A percentile compares a stretch with the other conserved stretches of the same genome.
Conservation (phyloP, 2,888 invertebrate species). For the Rotaria socialis region DNA sequence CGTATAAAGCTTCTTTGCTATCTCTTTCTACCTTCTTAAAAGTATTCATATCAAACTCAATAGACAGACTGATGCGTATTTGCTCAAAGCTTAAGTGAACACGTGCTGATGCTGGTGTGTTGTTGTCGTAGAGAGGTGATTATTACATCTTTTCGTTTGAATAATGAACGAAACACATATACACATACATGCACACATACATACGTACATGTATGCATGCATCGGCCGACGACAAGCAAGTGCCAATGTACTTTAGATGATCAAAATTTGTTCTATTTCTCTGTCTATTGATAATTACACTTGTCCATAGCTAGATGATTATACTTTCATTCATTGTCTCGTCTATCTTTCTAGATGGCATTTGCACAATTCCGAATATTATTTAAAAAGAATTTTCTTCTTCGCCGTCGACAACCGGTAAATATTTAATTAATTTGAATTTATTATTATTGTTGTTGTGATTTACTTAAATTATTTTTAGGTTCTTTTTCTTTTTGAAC, state of each 20-base stretch:
- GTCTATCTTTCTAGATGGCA: conserved; percentile 29
- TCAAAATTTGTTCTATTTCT: background rate
- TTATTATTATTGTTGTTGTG: background rate
- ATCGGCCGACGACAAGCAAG: conserved; percentile 12
- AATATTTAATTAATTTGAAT: background rate
- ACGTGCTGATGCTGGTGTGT: background rate
- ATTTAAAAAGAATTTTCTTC: conserved; percentile 32
- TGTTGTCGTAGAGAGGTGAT: background rate
- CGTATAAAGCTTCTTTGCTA: background rate
- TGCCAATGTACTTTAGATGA: background rate
- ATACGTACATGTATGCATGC: background rate
- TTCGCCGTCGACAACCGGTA: conserved; percentile 38
- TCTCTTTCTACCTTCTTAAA: background rate
- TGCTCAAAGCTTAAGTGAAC: background rate
- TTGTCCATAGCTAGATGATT: background rate
- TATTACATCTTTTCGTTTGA: conserved; percentile 18
- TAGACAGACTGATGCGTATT: conserved; percentile 29
- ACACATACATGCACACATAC: background rate
- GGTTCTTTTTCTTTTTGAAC: conserved; percentile 39
- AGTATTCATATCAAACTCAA: conserved; percentile 11
- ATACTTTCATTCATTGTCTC: background rate
- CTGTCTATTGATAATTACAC: conserved; percentile 11
- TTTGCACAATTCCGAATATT: conserved; percentile 34
- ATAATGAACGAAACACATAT: conserved; percentile 3
- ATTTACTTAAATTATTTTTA: background rate